phyloP scores from a whole-genome alignment of 1,140 invertebrate genomes.

The Ptiloglossa arizonensis region DNA sequence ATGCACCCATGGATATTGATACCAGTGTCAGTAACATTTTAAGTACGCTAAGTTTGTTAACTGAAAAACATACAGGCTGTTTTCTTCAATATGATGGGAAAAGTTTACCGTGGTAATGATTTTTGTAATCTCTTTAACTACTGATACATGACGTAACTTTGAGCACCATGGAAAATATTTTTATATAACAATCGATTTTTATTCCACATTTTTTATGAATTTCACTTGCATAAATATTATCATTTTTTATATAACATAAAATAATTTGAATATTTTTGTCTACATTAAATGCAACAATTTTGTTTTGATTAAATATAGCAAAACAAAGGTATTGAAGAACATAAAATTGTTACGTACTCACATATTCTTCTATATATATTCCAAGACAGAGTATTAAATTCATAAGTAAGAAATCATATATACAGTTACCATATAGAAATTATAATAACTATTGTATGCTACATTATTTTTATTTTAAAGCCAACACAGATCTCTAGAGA shows the following conservation, averaged over 20 bases:
- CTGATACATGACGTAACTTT: neutral
- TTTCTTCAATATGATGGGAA: constrained; percentile 91
- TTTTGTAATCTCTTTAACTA: neutral
- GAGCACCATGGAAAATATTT: neutral
- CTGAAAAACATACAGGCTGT: constrained; percentile 86
- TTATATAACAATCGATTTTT: neutral
- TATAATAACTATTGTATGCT: constrained; percentile 25
- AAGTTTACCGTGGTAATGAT: constrained; percentile 86
- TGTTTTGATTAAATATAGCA: neutral
- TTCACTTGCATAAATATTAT: neutral
- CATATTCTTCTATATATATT: constrained; percentile 23
- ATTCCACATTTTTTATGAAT: constrained; percentile 4
- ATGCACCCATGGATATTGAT: constrained; percentile 88
- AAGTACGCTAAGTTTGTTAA: constrained; percentile 84
- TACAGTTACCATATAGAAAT: constrained; percentile 32
- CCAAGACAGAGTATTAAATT: constrained; percentile 15
- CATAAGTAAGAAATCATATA: constrained; percentile 36
- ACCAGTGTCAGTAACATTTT: constrained; percentile 86
- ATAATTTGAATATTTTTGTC: neutral
- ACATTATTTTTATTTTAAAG: constrained; percentile 18
- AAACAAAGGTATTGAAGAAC: constrained; percentile 17
- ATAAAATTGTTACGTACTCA: neutral
- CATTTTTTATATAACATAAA: neutral
- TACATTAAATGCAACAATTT: neutral
- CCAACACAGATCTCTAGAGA: constrained; percentile 21